Percentiles rank a stretch among this genome's conserved stretches.
phyloP scores from a whole-genome alignment of 2,797 vertebrate genomes.

The Tolypeutes matacus region DNA sequence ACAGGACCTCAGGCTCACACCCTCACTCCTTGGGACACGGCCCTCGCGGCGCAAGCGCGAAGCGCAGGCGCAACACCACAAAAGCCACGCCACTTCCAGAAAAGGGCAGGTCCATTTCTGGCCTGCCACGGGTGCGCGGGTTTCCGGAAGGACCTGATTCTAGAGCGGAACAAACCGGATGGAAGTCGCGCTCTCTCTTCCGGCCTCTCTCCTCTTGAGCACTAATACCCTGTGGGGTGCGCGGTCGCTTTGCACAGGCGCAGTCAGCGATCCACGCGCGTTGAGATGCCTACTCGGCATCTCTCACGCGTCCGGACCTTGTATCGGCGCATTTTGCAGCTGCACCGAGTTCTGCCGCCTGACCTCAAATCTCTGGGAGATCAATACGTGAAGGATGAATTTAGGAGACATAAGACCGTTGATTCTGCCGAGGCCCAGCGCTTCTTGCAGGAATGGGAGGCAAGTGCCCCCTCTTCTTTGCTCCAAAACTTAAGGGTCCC shows the following conservation, averaged over 20 bases:
- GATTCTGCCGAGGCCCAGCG: slow-evolving; percentile 86
- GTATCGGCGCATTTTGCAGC: slow-evolving; percentile 91
- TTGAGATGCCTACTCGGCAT: slow-evolving; percentile 78
- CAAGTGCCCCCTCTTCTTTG: slow-evolving; percentile 85
- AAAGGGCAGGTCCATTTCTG: rapidly evolving
- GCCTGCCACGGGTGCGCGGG: rapidly evolving
- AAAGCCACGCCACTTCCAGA: background rate
- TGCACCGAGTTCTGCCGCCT: slow-evolving; percentile 92
- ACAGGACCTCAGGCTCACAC: rapidly evolving
- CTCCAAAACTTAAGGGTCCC: background rate
- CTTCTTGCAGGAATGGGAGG: slow-evolving; percentile 96
- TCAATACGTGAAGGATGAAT: slow-evolving; percentile 95
- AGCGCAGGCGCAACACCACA: rapidly evolving
- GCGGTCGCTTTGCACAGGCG: slow-evolving; percentile 7
- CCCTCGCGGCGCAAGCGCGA: rapidly evolving
- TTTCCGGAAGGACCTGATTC: slow-evolving; percentile 69
- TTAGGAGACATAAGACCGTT: slow-evolving; percentile 90
- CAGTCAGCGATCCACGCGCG: rapidly evolving
- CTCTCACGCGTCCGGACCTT: slow-evolving; percentile 87
- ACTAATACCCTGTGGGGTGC: rapidly evolving
- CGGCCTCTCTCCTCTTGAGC: background rate
- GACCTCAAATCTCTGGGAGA: slow-evolving; percentile 92
- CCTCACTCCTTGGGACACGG: rapidly evolving
- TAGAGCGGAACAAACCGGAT: slow-evolving; percentile 44
- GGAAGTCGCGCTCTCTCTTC: background rate